These are phyloP conservation scores for Sylvietta virens DNA, from an alignment of 2,113 vertebrate species.

Conservation along the genomic window DNA sequence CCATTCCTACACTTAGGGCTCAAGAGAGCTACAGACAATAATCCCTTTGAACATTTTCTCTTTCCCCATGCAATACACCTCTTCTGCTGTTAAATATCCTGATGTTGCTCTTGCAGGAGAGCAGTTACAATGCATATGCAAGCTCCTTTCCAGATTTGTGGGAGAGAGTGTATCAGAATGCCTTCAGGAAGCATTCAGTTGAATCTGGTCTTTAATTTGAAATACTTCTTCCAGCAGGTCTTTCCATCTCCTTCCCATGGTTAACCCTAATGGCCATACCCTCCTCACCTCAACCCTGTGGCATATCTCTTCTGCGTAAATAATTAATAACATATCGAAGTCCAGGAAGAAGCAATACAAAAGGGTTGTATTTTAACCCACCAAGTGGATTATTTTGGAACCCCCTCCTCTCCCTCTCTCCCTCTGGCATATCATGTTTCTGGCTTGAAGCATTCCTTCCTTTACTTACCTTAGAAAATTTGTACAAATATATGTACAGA, in stretches of 20 bases:
- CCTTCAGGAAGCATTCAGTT: not conserved
- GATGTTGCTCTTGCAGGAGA: not conserved
- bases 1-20: not conserved
- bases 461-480: not conserved
- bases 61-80: not conserved
- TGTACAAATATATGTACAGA: not conserved
- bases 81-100: not conserved
- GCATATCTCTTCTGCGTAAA: not conserved
- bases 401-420: fast-evolving
- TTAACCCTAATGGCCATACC: not conserved
- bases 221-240: not conserved
- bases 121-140: not conserved
- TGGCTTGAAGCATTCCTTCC: not conserved
- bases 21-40: not conserved
- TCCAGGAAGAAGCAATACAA: not conserved
- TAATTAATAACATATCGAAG: not conserved
- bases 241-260: not conserved
- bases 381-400: not conserved
- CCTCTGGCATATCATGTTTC: not conserved
- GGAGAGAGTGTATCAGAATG: not conserved
- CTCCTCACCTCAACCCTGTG: not conserved
- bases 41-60: not conserved
- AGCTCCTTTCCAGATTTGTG: not conserved
- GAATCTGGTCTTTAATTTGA: not conserved
- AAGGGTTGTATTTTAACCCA: not conserved